Evolutionary conservation across 2,888 invertebrate genomes (phyloP), one percentile per base, ranked within the genome.

Genomic region (Adelphocoris suturalis): DNA sequence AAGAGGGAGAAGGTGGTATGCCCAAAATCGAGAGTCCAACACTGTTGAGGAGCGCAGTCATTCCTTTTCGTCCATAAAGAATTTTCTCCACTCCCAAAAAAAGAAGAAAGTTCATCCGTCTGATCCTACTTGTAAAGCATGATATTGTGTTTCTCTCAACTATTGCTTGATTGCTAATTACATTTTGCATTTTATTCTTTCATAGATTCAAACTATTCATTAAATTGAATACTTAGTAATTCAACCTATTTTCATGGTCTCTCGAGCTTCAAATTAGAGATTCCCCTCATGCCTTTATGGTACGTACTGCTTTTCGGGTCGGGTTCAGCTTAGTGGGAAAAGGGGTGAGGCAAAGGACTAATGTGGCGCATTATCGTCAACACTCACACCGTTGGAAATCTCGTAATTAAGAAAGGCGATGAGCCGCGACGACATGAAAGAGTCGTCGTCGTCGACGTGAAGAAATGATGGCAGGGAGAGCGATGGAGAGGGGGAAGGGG

Each of bases 341-440:
- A 57, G n/a, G 16, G n/a, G n/a, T 27, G 14, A 19, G 16, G 76
- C 37, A 7, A 37, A 37, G 2, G 27, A 12, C 13, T 11, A 27
- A 37, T 2, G 80, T 0, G 28, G 47, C 16, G 19, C n/a, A 47
- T 16, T 81, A 81, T 81, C n/a, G 80, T 81, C 57, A 47, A 81
- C 14, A 23, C 80, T 81, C 80, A 47, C 14, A 47, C 46, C 46
- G 37, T 37, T 81, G 14, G 23, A 52, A 82, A 82, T 48, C 82
- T 52, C 19, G 82, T 82, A 82, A 82, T 82, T 82, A 82, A 52
- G 52, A 82, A 82, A 82, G 82, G 82, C 82, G 82, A 52, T 82
- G 82, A 82, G 52, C 82, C 47, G 82, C 47, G 27, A 19, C 16
- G n/a, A 82, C 52, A 82, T 82, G 82, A 82, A 82, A 82, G 82